Conservation (phyloP, 2,888 invertebrate genomes). For the Coremacera marginata region DNA sequence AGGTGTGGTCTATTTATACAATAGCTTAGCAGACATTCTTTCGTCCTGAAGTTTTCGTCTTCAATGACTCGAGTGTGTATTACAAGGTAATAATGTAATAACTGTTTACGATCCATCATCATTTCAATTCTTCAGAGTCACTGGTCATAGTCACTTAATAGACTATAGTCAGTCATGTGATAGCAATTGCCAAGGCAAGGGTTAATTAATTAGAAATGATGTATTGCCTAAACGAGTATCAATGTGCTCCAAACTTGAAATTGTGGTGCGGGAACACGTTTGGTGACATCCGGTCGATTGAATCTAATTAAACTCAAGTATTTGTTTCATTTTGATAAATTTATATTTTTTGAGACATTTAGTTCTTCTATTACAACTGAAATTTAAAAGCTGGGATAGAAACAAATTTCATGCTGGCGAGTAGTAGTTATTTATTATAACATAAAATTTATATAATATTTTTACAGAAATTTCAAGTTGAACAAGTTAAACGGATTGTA, state of each 20-base stretch:
- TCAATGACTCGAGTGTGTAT: slow-evolving; percentile 49
- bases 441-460: no score
- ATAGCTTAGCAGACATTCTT: background rate
- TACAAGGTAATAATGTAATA: slow-evolving; percentile 58
- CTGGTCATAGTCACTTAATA: background rate
- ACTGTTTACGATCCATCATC: slow-evolving; percentile 59
- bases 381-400: background rate
- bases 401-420: no score
- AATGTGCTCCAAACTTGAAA: background rate
- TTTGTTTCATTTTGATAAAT: background rate
- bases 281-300: background rate
- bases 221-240: slow-evolving; percentile 4
- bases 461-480: no score
- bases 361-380: background rate
- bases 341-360: background rate
- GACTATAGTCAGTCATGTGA: slow-evolving; percentile 11
- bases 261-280: background rate
- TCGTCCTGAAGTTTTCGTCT: background rate
- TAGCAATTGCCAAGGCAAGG: slow-evolving; percentile 1
- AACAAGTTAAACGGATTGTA: no score
- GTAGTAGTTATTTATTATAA: no score
- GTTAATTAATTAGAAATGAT: slow-evolving; percentile 35
- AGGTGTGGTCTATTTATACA: slow-evolving; percentile 40
- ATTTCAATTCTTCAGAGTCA: background rate
- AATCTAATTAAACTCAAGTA: background rate